Conservation (phyloP, 92 coral and sea anemone genomes). For the Meandrina meandrites region DNA sequence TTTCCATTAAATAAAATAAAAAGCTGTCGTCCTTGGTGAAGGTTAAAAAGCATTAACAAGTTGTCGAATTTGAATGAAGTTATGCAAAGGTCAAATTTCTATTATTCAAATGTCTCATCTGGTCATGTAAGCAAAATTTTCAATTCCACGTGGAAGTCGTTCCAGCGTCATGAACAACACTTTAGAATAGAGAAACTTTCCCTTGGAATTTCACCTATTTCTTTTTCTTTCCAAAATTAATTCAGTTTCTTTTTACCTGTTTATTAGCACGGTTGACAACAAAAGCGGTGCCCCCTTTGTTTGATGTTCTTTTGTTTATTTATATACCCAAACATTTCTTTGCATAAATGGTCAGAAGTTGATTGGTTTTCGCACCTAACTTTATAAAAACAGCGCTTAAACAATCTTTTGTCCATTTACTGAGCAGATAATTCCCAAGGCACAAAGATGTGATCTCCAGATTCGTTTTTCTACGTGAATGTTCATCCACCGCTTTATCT, state of each 20-base stretch:
- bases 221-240: not conserved
- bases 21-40: not conserved
- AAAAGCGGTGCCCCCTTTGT: not conserved
- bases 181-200: not conserved
- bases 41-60: not conserved
- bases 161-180: not conserved
- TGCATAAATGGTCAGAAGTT: not conserved
- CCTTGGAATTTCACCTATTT: not conserved
- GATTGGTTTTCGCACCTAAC: not conserved
- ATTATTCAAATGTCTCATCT: not conserved
- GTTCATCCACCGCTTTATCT: not conserved
- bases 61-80: not conserved
- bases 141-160: not conserved
- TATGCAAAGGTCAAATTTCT: not conserved
- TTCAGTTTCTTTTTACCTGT: not conserved
- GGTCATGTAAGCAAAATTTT: not conserved
- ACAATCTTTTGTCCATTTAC: not conserved
- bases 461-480: not conserved
- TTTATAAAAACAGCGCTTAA: not conserved
- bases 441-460: not conserved
- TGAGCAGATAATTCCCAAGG: not conserved
- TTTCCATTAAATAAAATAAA: no score
- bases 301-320: slow-evolving; percentile 3
- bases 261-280: not conserved
- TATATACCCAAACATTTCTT: not conserved